phyloP scores from a whole-genome alignment of 1,140 invertebrate genomes.

The Alviniconcha marisindica region DNA sequence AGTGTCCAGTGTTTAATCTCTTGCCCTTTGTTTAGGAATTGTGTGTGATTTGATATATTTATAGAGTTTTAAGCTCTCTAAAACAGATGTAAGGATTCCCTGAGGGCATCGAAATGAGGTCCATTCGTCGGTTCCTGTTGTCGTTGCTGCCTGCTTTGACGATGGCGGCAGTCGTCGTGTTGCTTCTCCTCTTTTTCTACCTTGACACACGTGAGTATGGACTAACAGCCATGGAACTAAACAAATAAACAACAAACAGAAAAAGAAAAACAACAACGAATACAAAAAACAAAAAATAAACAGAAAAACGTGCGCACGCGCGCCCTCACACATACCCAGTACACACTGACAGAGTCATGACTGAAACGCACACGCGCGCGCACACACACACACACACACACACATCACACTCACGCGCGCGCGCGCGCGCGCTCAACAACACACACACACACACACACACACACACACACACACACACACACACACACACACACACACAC shows the following conservation, averaged over 20 bases:
- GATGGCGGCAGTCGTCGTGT: background rate
- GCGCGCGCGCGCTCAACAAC: slow-evolving; percentile 5
- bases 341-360: background rate
- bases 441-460: slow-evolving; percentile 11
- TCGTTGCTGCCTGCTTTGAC: background rate
- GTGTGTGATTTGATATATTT: too few species aligned
- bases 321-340: background rate
- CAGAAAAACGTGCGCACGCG: background rate
- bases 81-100: too few species aligned
- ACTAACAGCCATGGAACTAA: background rate
- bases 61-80: too few species aligned
- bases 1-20: too few species aligned
- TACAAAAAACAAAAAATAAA: background rate
- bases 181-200: background rate
- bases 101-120: background rate
- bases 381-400: slow-evolving; percentile 27
- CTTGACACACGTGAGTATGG: too few species aligned
- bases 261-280: background rate
- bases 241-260: background rate
- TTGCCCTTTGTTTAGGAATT: too few species aligned
- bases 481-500: background rate
- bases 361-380: background rate
- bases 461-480: slow-evolving; percentile 13
- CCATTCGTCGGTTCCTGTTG: background rate
- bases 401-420: slow-evolving; percentile 23